Evolutionary conservation across 2,797 vertebrate genomes (phyloP), one percentile per base, ranked within the genome.

Genomic region (Phalloptychus januarius): DNA sequence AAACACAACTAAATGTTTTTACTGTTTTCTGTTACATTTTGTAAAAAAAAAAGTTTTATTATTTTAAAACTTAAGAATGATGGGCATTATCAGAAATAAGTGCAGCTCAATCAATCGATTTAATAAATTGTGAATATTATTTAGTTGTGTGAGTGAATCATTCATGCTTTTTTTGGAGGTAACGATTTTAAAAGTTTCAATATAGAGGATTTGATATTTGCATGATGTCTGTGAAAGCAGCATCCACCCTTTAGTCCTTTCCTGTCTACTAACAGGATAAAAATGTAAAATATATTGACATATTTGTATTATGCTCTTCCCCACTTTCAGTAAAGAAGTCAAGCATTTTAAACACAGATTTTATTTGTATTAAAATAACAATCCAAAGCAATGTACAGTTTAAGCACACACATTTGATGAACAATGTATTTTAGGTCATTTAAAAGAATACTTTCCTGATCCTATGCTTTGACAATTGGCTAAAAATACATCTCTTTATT

Each of bases 331-430:
- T 38, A 1, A 67, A 1, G 3, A 54, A 80, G 44, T 42, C 7
- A 67, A 71, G 0, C 25, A 40, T n/a, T 69, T 83, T 76, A 28
- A 74, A 83, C 3, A 13, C 5, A 84, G 85, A 85, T 88, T 89
- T 80, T 82, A 84, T 87, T 91, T 89, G 87, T 67, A 85, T 76
- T 91, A 84, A 91, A 85, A 50, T 86, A 50, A 85, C 18, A 91
- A 89, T 79, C 74, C 74, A 79, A 85, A 86, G 83, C 88, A 6
- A 89, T 89, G 85, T 93, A 93, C 90, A 93, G 88, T 93, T 84
- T 89, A 92, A 88, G 70, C 91, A 85, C 87, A 85, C 85, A 89
- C 75, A 84, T 75, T 83, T 73, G 12, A 71, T 15, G 12, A n/a
- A 56, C 61, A 81, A 80, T 10, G 52, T 74, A 70, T 20, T 38